Evolutionary conservation across 2,888 invertebrate species (phyloP).

Genomic region (Tanypteryx hageni): DNA sequence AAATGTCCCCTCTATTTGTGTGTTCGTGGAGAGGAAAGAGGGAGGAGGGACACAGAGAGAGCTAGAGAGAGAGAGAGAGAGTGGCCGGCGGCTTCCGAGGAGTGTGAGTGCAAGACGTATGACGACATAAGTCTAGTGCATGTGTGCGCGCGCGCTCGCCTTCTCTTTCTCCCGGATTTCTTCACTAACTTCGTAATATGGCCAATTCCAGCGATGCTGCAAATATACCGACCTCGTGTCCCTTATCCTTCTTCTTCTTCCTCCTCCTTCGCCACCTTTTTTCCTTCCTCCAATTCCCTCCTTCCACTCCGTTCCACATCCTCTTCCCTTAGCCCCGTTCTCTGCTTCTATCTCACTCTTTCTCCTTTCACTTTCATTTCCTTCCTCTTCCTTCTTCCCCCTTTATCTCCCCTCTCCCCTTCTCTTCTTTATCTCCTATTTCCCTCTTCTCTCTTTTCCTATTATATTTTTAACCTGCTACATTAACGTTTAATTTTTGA

Average conservation of each 20-base stretch:
- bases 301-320: too few relatives aligned
- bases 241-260: background rate
- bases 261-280: background rate
- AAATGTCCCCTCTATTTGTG: background rate
- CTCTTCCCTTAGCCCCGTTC: background rate
- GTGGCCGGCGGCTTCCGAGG: background rate
- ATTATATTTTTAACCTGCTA: too few relatives aligned
- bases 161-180: background rate
- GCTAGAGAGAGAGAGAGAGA: background rate
- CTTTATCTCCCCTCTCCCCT: background rate
- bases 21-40: background rate
- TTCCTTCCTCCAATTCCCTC: background rate
- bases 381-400: background rate
- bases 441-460: background rate
- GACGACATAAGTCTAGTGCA: conserved; percentile 9
- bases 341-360: background rate
- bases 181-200: background rate
- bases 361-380: background rate
- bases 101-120: background rate
- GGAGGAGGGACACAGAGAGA: too few relatives aligned
- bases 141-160: background rate
- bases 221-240: background rate
- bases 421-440: background rate
- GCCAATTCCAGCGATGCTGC: background rate
- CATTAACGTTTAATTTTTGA: too few relatives aligned